Conservation (phyloP, 1,140 invertebrate genomes). For the Trichonephila inaurata region DNA sequence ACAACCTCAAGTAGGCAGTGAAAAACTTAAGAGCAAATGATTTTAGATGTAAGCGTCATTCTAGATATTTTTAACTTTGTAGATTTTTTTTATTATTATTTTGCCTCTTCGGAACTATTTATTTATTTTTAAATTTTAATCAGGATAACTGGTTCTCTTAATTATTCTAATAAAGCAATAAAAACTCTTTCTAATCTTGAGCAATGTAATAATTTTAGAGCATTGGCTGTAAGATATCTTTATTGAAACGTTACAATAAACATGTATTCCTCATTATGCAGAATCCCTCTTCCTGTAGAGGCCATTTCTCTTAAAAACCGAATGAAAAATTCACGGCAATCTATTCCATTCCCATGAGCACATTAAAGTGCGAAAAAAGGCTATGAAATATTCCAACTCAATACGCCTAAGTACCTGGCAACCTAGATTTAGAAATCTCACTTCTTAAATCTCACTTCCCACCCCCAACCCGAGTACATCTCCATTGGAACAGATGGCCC, state of each 20-base stretch:
- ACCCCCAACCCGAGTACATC: background rate
- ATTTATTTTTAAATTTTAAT: no score
- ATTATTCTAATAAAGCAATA: no score
- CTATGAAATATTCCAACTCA: slow-evolving; percentile 4
- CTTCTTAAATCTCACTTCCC: background rate
- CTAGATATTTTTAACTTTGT: no score
- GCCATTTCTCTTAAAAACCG: background rate
- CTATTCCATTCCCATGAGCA: background rate
- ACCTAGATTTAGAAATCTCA: slow-evolving; percentile 22
- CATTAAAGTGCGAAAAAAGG: background rate
- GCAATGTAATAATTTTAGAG: no score
- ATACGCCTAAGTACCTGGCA: background rate
- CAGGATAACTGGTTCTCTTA: no score
- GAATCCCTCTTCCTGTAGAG: background rate
- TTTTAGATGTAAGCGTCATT: no score
- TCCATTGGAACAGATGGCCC: slow-evolving; percentile 13
- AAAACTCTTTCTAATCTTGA: no score
- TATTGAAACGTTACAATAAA: background rate
- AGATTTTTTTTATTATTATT: no score
- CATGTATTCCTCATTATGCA: background rate
- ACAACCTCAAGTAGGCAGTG: no score
- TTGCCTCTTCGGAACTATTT: no score
- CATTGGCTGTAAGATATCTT: no score
- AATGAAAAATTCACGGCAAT: background rate
- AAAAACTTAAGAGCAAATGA: no score